Base-by-base conservation (phyloP, 2,113 vertebrate genomes). In the Salvelinus fontinalis region DNA sequence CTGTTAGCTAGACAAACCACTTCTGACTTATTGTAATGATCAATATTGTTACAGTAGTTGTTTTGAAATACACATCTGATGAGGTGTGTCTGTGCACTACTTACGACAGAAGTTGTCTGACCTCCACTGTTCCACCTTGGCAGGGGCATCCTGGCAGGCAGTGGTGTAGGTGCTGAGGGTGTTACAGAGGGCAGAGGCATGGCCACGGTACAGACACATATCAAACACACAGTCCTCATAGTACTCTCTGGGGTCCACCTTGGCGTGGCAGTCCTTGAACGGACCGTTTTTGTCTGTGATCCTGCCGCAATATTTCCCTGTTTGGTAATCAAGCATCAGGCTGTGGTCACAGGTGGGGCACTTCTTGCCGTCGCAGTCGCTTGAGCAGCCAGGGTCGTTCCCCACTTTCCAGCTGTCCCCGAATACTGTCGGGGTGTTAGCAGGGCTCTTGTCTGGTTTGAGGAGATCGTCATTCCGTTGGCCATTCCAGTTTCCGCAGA, bases 401-500 rank as follows among this genome's bases (percentile, higher is more conserved):
- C 67, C 67, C 77, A 73, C 78, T 78, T 87, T 87, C 90, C 87
- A 91, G 81, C 82, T 79, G 22, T 72, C 39, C 2, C 75, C 68
- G 48, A 89, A 86, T 1, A 54, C 39, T 3, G 59, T 57, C 9
- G 26, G 5, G 7, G 65, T 77, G 3, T 60, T 4, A 5, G 73
- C 62, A 3, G 54, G 57, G 9, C 39, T 77, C 16, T 74, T 73
- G 75, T 83, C 22, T 2, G 85, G 80, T 62, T 79, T 72, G 0
- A 29, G 0, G 5, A 92, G 59, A 74, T 93, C 90, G 0, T 94
- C 81, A 0, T 1, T 7, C 0, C 72, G 26, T 18, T 93, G 67
- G 0, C 78, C 69, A 0, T 93, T 79, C 75, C 85, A 92, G 0
- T 94, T 85, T 18, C 94, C 92, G 0, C 93, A 94, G 1, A 95